Evolutionary conservation across 2,113 vertebrate genomes (phyloP).

Genomic region (Ranitomeya variabilis): DNA sequence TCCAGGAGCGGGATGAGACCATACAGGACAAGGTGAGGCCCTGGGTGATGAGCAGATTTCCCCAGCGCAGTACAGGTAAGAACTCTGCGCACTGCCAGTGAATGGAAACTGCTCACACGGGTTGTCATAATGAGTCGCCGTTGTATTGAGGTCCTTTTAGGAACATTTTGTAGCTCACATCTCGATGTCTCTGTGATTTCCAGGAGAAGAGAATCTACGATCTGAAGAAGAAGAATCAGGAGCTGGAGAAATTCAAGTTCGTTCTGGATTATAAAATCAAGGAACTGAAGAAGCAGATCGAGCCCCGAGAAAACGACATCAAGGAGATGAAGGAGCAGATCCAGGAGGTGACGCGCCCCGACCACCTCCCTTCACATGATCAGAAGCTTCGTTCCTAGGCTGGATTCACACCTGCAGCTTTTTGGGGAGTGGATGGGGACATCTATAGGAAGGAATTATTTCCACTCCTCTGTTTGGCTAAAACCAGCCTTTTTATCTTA

Average conservation of each 20-base stretch:
- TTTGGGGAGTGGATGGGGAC: neutral
- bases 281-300: constrained; percentile 82
- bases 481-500: neutral
- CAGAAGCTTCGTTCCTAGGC: too few relatives aligned
- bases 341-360: constrained; percentile 70
- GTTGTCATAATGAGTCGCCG: neutral
- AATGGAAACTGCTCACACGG: neutral
- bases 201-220: constrained; percentile 84
- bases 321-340: constrained; percentile 81
- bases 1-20: constrained; percentile 80
- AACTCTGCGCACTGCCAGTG: neutral
- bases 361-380: too few relatives aligned
- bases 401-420: neutral
- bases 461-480: neutral
- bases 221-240: constrained; percentile 85
- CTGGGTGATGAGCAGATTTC: neutral
- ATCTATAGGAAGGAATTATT: neutral
- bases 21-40: constrained; percentile 84
- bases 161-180: neutral
- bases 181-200: neutral
- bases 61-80: neutral
- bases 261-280: constrained; percentile 81
- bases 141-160: neutral
- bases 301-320: constrained; percentile 81
- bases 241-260: constrained; percentile 86